These are phyloP conservation scores for Clarias batrachus DNA, from an alignment of 2,113 vertebrate species.

Conservation along the genomic window DNA sequence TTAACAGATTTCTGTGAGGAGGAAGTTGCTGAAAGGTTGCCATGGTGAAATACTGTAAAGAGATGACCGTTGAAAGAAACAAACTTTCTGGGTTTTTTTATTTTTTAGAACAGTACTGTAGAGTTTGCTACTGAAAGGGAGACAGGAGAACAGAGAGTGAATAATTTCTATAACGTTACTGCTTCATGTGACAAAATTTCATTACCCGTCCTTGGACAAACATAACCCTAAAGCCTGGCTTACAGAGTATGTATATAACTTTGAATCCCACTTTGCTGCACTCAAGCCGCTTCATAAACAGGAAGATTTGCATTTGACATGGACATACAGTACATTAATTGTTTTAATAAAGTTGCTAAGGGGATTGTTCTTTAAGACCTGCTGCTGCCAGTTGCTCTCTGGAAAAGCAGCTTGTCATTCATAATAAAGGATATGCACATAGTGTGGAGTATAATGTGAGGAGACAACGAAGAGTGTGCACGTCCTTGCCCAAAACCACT, in stretches of 20 bases:
- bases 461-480: not conserved
- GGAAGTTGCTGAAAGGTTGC: not conserved
- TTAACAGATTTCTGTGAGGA: not conserved
- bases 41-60: not conserved
- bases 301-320: not conserved
- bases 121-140: not conserved
- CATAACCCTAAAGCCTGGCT: not conserved
- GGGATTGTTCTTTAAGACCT: slow-evolving; percentile 62
- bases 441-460: slow-evolving; percentile 31
- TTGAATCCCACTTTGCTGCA: not conserved
- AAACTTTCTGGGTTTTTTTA: not conserved
- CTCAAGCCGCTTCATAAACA: not conserved
- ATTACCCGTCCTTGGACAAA: not conserved
- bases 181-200: not conserved
- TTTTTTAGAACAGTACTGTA: not conserved
- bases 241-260: not conserved
- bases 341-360: slow-evolving; percentile 69
- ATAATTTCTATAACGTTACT: not conserved
- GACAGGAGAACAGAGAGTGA: not conserved
- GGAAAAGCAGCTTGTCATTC: slow-evolving; percentile 34
- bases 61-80: slow-evolving; percentile 9
- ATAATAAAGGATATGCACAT: slow-evolving; percentile 57
- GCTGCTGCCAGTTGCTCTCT: slow-evolving; percentile 54
- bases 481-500: slow-evolving; percentile 12
- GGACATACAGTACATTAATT: slow-evolving; percentile 27